Percentiles rank a stretch among this genome's conserved stretches.
Conservation (phyloP, 2,797 vertebrate genomes). For the Microhierax caerulescens region DNA sequence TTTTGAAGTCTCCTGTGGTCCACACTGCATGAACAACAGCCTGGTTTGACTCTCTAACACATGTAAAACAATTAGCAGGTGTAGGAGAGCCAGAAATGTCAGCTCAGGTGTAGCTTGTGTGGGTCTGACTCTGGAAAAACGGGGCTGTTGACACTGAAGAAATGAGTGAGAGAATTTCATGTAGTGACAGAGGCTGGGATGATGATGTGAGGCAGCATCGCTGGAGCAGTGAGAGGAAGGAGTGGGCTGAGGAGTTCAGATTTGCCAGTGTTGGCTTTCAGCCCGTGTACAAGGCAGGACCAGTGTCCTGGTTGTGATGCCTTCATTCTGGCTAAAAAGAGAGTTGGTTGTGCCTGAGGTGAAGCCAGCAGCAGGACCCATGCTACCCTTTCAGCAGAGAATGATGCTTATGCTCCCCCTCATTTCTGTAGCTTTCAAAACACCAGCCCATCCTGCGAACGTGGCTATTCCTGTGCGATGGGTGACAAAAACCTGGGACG, state of each 20-base stretch:
- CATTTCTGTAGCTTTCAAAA: not conserved
- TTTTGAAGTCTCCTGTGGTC: not conserved
- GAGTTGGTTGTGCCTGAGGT: not conserved
- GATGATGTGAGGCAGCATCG: not conserved
- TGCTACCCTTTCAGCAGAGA: not conserved
- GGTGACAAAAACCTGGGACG: not conserved
- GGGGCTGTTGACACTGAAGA: not conserved
- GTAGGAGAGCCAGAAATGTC: not conserved
- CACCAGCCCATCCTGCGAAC: not conserved
- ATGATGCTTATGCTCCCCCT: not conserved
- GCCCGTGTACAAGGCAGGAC: fast-evolving
- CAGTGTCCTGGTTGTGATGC: not conserved
- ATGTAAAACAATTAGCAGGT: fast-evolving
- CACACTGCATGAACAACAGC: not conserved
- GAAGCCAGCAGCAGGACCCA: not conserved
- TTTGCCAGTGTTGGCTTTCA: not conserved
- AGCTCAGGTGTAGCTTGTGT: not conserved
- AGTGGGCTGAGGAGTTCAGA: not conserved
- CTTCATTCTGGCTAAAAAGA: not conserved
- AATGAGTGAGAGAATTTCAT: not conserved
- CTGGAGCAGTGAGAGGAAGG: not conserved
- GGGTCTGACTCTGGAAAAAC: not conserved
- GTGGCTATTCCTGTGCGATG: not conserved
- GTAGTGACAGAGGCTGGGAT: not conserved
- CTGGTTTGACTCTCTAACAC: not conserved